Conservation (phyloP, 2,888 invertebrate species). For the Morpho deidamia region DNA sequence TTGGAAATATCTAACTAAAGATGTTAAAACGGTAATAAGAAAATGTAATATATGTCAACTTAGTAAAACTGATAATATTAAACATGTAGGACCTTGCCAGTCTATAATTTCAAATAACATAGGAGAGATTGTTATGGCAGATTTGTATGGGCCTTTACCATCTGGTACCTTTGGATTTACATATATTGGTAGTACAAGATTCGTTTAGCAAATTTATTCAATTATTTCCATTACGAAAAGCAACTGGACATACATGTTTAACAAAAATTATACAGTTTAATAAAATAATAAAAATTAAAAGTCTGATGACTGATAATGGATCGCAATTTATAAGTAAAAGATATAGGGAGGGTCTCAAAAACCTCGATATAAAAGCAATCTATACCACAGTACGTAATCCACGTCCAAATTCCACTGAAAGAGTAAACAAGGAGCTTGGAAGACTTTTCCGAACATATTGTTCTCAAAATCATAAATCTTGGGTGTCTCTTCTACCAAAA, state of each 20-base stretch:
- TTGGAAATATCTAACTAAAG: constrained; percentile 17
- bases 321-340: constrained; percentile 13
- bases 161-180: constrained; percentile 24
- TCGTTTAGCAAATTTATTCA: constrained; percentile 7
- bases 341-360: constrained; percentile 7
- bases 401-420: constrained; percentile 23
- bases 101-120: constrained; percentile 17
- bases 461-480: constrained; percentile 18
- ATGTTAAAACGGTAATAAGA: constrained; percentile 14
- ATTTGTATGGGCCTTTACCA: too few relatives aligned
- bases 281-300: constrained; percentile 14
- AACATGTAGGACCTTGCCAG: constrained; percentile 16
- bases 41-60: constrained; percentile 26
- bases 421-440: constrained; percentile 24
- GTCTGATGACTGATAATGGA: constrained; percentile 24
- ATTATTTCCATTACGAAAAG: constrained; percentile 1
- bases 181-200: constrained; percentile 6
- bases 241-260: constrained; percentile 8
- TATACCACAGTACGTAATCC: constrained; percentile 27
- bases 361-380: constrained; percentile 6
- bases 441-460: constrained; percentile 26
- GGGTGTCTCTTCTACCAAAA: constrained; percentile 15
- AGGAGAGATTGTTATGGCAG: constrained; percentile 26
- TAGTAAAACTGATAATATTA: constrained; percentile 15
- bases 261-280: constrained; percentile 11